Evolutionary conservation across 1,140 invertebrate species (phyloP).

Genomic region (Zaprionus africanus): DNA sequence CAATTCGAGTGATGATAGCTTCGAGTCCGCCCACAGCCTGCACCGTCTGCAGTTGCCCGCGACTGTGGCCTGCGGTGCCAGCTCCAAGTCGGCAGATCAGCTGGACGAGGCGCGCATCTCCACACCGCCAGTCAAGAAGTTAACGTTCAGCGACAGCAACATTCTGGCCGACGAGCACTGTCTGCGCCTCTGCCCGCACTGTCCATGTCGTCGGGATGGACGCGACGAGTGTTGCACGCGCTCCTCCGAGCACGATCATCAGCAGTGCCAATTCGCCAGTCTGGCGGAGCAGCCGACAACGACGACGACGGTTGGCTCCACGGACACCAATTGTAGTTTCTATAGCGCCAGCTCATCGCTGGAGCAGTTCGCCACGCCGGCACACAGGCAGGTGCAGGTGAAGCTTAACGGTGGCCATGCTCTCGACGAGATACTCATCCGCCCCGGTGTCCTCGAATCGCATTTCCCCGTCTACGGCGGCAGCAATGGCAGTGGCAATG

Average conservation of each 20-base stretch:
- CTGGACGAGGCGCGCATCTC: slow-evolving; percentile 53
- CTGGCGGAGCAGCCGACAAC: neutral
- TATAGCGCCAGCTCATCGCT: slow-evolving; percentile 77
- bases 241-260: slow-evolving; percentile 45
- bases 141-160: slow-evolving; percentile 81
- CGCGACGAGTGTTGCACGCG: slow-evolving; percentile 55
- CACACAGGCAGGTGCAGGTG: slow-evolving; percentile 7
- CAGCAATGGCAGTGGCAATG: slow-evolving; percentile 16
- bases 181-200: slow-evolving; percentile 61
- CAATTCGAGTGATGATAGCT: slow-evolving; percentile 81
- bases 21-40: slow-evolving; percentile 78
- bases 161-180: slow-evolving; percentile 74
- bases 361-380: slow-evolving; percentile 67
- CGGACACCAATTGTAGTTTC: slow-evolving; percentile 77
- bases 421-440: slow-evolving; percentile 61
- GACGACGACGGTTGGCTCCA: slow-evolving; percentile 46
- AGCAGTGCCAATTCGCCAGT: slow-evolving; percentile 30
- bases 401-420: slow-evolving; percentile 44
- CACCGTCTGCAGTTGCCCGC: slow-evolving; percentile 55
- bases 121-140: slow-evolving; percentile 52
- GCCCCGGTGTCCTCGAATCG: slow-evolving; percentile 78
- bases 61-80: slow-evolving; percentile 38
- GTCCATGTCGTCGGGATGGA: slow-evolving; percentile 61
- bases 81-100: slow-evolving; percentile 81
- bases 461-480: slow-evolving; percentile 72